Base-by-base conservation (phyloP, 2,797 vertebrate species). In the Eulemur coronatus region DNA sequence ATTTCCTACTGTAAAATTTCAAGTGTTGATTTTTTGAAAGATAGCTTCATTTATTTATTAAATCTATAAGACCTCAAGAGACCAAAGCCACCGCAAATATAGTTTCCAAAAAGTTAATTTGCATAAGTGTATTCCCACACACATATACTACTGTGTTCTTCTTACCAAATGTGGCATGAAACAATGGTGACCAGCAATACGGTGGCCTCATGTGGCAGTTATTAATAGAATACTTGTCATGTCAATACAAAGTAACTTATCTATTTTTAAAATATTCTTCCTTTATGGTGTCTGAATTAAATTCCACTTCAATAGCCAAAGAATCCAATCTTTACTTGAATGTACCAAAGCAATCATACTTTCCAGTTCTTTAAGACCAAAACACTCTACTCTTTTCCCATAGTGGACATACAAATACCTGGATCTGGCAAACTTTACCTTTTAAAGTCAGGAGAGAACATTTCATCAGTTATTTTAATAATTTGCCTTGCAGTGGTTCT, bases 401-500 rank as follows among this genome's bases (percentile, higher is more conserved):
- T 48, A 67, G 69, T 88, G 90, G 7, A 7, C 15, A 14, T 26
- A 20, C 4, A 17, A 43, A 82, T 26, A 33, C 78, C 11, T 5
- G 14, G 14, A 93, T 6, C 20, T 84, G 76, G 52, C 24, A 92
- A 48, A 20, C 50, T 97, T 98, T 82, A 79, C 13, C 80, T 76
- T 92, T 95, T 94, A 81, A 90, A 82, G 69, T 94, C 78, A 95
- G n/a, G 87, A 86, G 30, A 93, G 89, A 55, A 96, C 57, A 80
- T 98, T 67, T 1, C 24, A 96, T 84, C 78, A 43, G 14, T 94
- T 97, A 67, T 96, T 97, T 14, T 24, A 95, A 55, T 92, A 82
- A 95, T 95, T 81, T 97, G 11, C 50, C 89, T 57, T 69, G 5
- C 0, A 38, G 33, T 82, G 72, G 6, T 0, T 91, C 10, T 95